Evolutionary conservation across 2,113 vertebrate species (phyloP).

Genomic region (Argyrosomus japonicus): DNA sequence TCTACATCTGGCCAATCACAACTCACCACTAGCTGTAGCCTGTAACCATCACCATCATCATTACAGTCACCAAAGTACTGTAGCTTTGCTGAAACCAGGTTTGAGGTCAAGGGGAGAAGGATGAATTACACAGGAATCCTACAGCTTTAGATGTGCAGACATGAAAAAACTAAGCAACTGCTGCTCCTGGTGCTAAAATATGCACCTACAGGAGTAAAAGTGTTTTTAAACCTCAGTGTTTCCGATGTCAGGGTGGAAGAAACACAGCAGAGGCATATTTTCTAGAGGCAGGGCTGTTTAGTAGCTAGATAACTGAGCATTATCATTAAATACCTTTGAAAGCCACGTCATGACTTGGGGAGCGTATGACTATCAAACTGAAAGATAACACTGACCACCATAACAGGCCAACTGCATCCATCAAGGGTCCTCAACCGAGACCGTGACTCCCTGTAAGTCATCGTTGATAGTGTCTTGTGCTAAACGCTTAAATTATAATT

Average conservation of each 20-base stretch:
- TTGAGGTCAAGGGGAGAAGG: background rate
- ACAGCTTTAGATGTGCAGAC: constrained; percentile 17
- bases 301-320: constrained; percentile 27
- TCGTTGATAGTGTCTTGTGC: background rate
- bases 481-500: background rate
- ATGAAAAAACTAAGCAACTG: background rate
- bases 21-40: constrained; percentile 1
- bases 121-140: constrained; percentile 1
- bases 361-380: constrained; percentile 23
- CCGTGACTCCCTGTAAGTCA: background rate
- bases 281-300: constrained; percentile 6
- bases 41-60: constrained; percentile 1
- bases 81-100: constrained; percentile 9
- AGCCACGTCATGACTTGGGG: background rate
- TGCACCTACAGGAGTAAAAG: constrained; percentile 21
- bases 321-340: constrained; percentile 44
- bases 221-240: constrained; percentile 24
- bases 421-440: background rate
- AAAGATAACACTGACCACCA: constrained; percentile 6
- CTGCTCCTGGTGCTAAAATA: constrained; percentile 25
- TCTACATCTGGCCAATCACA: constrained; percentile 45
- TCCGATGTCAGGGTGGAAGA: constrained; percentile 25
- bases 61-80: background rate
- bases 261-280: constrained; percentile 51
- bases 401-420: constrained; percentile 17